Evolutionary conservation across 2,113 vertebrate genomes (phyloP), one percentile per base, ranked within the genome.

Genomic region (Campylomormyrus numenius): DNA sequence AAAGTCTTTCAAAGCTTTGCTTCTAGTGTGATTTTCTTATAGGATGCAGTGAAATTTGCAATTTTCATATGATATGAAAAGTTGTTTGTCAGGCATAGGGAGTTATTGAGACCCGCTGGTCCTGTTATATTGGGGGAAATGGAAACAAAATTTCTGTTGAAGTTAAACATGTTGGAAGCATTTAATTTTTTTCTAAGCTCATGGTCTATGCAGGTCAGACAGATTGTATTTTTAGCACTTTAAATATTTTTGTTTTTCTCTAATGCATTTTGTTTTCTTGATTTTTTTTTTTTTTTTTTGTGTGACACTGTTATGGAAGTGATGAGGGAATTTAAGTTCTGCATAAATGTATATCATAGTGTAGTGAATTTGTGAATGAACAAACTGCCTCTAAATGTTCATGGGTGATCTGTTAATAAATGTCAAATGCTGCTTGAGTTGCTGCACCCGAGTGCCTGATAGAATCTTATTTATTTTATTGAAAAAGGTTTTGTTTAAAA

Each of bases 161-260:
- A 35, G 24, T 87, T 11, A 13, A 87, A 91, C 77, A 19, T 87
- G 66, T 89, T 94, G 95, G 95, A 96, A 94, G 95, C 95, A 94
- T 96, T 93, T 96, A 93, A 95, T 96, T 94, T 95, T 90, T 90
- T 91, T 90, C n/a, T 56, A 66, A 49, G 31, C 90, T 91, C 48
- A 52, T 88, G 95, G 92, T 95, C 91, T 94, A 94, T 92, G 93
- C 93, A 95, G 94, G 91, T 95, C 95, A 94, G 93, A 89, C 74
- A 90, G 92, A 93, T 93, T 92, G 94, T 93, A 93, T 92, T 92
- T 92, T 91, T 91, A 84, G 93, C 94, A 92, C 93, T 66, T 89
- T 53, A 83, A 45, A 89, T 91, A 52, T 35, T 91, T 92, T 89
- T 93, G 91, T 92, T 92, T 90, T 94, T 92, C 92, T 92, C 48